These are phyloP conservation scores for Craniophora ligustri DNA, from an alignment of 2,888 invertebrate species.

Conservation along the genomic window DNA sequence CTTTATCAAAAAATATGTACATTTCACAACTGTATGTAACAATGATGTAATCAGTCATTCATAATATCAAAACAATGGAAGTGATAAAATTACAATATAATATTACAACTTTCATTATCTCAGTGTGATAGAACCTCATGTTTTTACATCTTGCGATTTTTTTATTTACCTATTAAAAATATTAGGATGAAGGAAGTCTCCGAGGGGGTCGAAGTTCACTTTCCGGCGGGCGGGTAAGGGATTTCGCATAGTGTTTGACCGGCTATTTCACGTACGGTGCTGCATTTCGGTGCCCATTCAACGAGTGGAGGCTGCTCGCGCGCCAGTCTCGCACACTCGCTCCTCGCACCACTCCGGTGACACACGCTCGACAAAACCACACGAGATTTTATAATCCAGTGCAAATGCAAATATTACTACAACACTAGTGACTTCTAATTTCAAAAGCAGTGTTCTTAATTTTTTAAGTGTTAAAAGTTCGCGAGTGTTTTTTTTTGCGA, in stretches of 20 bases:
- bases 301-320: slow-evolving; percentile 86
- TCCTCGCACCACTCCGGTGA: slow-evolving; percentile 76
- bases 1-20: too few species aligned
- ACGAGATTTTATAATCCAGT: slow-evolving; percentile 62
- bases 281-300: slow-evolving; percentile 88
- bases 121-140: background rate
- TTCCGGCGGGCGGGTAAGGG: slow-evolving; percentile 81
- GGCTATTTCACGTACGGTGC: slow-evolving; percentile 87
- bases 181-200: slow-evolving; percentile 67
- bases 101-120: slow-evolving; percentile 2
- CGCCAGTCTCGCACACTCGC: slow-evolving; percentile 82
- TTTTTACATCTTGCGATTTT: background rate
- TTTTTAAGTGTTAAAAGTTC: slow-evolving; percentile 55
- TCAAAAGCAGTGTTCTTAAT: slow-evolving; percentile 57
- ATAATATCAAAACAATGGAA: slow-evolving; percentile 1
- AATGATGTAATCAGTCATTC: slow-evolving; percentile 13
- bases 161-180: slow-evolving; percentile 7
- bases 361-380: slow-evolving; percentile 69
- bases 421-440: slow-evolving; percentile 66
- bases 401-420: slow-evolving; percentile 68
- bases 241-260: slow-evolving; percentile 86
- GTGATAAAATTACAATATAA: slow-evolving; percentile 11
- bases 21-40: slow-evolving; percentile 37
- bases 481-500: slow-evolving; percentile 63
- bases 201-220: slow-evolving; percentile 73